phyloP scores from a whole-genome alignment of 2,888 invertebrate species.

The Macroteleia sp. region DNA sequence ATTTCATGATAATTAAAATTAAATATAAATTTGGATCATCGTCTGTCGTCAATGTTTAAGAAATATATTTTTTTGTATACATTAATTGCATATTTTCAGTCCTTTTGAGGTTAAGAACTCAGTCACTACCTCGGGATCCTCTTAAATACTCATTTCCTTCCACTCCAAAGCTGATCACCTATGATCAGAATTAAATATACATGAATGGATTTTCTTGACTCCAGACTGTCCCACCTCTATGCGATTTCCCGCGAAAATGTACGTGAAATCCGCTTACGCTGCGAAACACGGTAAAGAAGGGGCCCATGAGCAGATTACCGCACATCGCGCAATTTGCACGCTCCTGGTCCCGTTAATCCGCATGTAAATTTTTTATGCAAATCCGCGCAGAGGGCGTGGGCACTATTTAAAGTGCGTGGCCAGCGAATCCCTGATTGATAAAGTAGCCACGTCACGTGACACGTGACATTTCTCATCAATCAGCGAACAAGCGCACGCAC shows the following conservation, averaged over 20 bases:
- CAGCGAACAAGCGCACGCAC: constrained; percentile 38
- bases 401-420: constrained; percentile 27
- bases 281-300: constrained; percentile 6
- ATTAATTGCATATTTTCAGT: too few species aligned
- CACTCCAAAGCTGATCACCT: too few species aligned
- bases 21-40: too few species aligned
- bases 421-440: constrained; percentile 54
- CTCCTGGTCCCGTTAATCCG: constrained; percentile 20
- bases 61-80: too few species aligned
- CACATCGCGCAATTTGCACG: constrained; percentile 13
- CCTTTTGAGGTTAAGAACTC: too few species aligned
- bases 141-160: too few species aligned
- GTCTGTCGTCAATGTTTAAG: too few species aligned
- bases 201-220: too few species aligned
- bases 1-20: too few species aligned
- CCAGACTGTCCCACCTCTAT: too few species aligned
- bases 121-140: too few species aligned
- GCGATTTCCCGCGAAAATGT: constrained; percentile 27
- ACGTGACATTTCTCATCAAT: constrained; percentile 63
- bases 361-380: constrained; percentile 56
- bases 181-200: too few species aligned
- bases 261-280: constrained; percentile 38
- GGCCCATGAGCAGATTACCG: constrained; percentile 13
- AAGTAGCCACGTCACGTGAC: constrained; percentile 59
- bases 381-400: constrained; percentile 11